phyloP scores from a whole-genome alignment of 1,140 invertebrate species.

The Drosophila arawakana region DNA sequence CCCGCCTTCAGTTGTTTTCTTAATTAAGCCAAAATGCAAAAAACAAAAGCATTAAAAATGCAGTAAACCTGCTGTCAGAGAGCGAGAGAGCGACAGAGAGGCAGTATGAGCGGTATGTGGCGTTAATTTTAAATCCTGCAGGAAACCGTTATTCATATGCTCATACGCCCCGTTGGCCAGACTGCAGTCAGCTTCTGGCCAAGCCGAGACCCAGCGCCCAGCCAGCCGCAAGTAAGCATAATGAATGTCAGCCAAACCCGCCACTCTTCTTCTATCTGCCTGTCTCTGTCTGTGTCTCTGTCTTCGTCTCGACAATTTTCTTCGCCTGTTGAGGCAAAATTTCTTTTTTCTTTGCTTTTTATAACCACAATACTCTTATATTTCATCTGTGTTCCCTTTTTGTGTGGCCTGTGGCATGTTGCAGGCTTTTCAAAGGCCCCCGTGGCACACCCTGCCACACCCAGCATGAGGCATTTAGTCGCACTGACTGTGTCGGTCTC shows the following conservation, averaged over 20 bases:
- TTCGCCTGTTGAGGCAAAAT: slow-evolving; percentile 20
- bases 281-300: not conserved
- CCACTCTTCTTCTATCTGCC: too few relatives aligned
- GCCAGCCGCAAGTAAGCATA: slow-evolving; percentile 53
- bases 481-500: slow-evolving; percentile 13
- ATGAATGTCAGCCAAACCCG: slow-evolving; percentile 64
- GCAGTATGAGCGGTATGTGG: not conserved
- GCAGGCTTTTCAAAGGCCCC: slow-evolving; percentile 31
- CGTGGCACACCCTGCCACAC: not conserved
- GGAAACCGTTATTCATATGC: slow-evolving; percentile 56
- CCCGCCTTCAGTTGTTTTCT: slow-evolving; percentile 66
- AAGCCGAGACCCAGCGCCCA: not conserved
- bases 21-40: slow-evolving; percentile 71
- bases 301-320: slow-evolving; percentile 21
- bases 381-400: slow-evolving; percentile 44
- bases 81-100: not conserved
- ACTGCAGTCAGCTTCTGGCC: not conserved
- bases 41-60: slow-evolving; percentile 70
- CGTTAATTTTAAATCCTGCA: slow-evolving; percentile 49
- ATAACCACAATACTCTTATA: slow-evolving; percentile 42
- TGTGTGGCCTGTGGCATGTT: slow-evolving; percentile 41
- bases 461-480: slow-evolving; percentile 4
- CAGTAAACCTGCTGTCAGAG: slow-evolving; percentile 21
- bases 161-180: slow-evolving; percentile 66
- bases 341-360: slow-evolving; percentile 19